Percentiles rank a stretch among this genome's conserved stretches.
phyloP scores from a whole-genome alignment of 2,113 vertebrate genomes.

The Neomonachus schauinslandi region DNA sequence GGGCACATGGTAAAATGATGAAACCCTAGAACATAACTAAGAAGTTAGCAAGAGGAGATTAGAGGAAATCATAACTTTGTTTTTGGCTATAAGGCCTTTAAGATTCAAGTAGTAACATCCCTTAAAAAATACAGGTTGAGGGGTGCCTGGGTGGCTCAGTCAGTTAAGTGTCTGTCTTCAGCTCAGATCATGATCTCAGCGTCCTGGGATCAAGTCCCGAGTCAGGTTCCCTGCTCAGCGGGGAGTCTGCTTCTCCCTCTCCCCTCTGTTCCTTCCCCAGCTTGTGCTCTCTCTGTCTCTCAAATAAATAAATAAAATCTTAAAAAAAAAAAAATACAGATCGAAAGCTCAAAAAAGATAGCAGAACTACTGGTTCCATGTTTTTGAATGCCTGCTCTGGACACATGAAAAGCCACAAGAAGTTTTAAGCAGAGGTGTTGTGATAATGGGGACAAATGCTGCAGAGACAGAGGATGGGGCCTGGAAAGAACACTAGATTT shows the following conservation, averaged over 20 bases:
- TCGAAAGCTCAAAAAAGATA: not conserved
- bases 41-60: not conserved
- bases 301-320: too few species aligned
- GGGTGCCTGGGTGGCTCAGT: too few species aligned
- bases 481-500: not conserved
- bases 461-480: not conserved
- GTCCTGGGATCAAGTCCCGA: too few species aligned
- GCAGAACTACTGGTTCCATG: not conserved
- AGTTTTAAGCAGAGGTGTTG: slow-evolving; percentile 28
- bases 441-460: not conserved
- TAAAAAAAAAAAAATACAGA: not conserved
- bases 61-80: not conserved
- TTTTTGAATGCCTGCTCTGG: not conserved
- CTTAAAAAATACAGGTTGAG: not conserved
- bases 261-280: too few species aligned
- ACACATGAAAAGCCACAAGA: not conserved
- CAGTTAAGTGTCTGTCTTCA: too few species aligned
- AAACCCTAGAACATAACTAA: not conserved
- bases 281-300: too few species aligned
- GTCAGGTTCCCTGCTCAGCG: too few species aligned
- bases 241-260: too few species aligned
- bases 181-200: too few species aligned
- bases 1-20: not conserved
- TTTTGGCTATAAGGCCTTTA: not conserved
- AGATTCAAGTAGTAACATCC: not conserved